phyloP scores from a whole-genome alignment of 2,888 invertebrate genomes.

The Cyaniris semiargus region DNA sequence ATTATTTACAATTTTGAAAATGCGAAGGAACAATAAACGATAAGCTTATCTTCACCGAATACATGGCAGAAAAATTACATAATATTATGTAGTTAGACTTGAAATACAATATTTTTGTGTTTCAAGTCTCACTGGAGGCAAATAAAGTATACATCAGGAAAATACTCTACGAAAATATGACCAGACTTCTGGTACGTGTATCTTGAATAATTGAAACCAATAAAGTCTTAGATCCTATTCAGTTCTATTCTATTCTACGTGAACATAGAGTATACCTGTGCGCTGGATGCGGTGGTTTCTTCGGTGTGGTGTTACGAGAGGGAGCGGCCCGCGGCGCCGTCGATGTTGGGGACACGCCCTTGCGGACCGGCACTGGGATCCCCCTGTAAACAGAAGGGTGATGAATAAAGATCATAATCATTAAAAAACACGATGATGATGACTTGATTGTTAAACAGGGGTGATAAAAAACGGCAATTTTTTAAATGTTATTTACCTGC shows the following conservation, averaged over 20 bases:
- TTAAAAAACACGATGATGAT: neutral
- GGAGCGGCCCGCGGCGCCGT: slow-evolving; percentile 52
- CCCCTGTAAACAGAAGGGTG: slow-evolving; percentile 54
- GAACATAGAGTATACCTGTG: slow-evolving; percentile 56
- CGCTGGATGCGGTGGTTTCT: slow-evolving; percentile 65
- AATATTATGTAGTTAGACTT: too few species aligned
- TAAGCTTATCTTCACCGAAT: neutral
- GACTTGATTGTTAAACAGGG: neutral
- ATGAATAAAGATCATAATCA: too few species aligned
- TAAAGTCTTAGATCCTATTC: too few species aligned
- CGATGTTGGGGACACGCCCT: slow-evolving; percentile 67
- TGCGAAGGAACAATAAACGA: neutral
- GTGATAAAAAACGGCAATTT: too few species aligned
- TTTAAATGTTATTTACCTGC: too few species aligned
- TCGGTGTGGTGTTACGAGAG: slow-evolving; percentile 49
- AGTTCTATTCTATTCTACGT: too few species aligned
- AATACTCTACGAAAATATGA: neutral
- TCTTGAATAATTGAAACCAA: too few species aligned
- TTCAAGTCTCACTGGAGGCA: neutral
- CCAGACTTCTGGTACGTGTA: too few species aligned
- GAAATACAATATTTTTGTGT: too few species aligned
- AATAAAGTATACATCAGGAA: neutral
- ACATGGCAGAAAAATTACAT: too few species aligned
- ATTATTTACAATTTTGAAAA: slow-evolving; percentile 7
- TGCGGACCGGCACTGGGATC: slow-evolving; percentile 79